Percentiles rank a stretch among this genome's conserved stretches.
phyloP scores from a whole-genome alignment of 30 jellyfish, hydroid and myxozoan genomes.

The Phacellophora camtschatica region DNA sequence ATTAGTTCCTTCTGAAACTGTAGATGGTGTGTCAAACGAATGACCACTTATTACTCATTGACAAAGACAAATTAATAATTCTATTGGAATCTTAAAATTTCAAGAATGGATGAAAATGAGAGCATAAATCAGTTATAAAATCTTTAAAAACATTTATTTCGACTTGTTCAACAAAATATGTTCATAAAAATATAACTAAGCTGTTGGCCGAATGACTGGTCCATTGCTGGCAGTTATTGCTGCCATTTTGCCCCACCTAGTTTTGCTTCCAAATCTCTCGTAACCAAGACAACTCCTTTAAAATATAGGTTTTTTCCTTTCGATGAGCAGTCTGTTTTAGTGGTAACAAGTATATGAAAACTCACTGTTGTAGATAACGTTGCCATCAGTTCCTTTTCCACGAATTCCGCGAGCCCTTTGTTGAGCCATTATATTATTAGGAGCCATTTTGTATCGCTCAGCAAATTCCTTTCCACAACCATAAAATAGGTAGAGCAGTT shows the following conservation, averaged over 20 bases:
- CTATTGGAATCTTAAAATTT: too few species aligned
- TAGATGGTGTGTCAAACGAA: too few species aligned
- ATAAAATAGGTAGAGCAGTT: not conserved
- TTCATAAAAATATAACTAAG: too few species aligned
- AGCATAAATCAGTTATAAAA: too few species aligned
- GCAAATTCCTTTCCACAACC: slow-evolving; percentile 32
- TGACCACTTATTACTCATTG: too few species aligned
- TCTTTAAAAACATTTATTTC: too few species aligned
- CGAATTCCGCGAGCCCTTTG: slow-evolving; percentile 3
- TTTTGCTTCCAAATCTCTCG: not conserved
- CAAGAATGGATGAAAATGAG: too few species aligned
- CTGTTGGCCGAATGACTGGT: too few species aligned
- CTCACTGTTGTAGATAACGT: too few species aligned
- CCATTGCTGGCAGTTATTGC: not conserved
- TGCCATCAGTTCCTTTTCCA: not conserved
- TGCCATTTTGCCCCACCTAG: not conserved
- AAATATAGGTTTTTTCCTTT: slow-evolving; percentile 4
- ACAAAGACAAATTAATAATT: too few species aligned
- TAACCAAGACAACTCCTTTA: not conserved
- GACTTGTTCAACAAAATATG: too few species aligned
- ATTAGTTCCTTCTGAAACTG: too few species aligned
- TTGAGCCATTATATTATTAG: not conserved
- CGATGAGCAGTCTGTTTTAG: not conserved
- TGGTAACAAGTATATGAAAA: not conserved
- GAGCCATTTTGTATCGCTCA: not conserved